phyloP scores from a whole-genome alignment of 1,140 invertebrate species.

The Chymomyza costata region DNA sequence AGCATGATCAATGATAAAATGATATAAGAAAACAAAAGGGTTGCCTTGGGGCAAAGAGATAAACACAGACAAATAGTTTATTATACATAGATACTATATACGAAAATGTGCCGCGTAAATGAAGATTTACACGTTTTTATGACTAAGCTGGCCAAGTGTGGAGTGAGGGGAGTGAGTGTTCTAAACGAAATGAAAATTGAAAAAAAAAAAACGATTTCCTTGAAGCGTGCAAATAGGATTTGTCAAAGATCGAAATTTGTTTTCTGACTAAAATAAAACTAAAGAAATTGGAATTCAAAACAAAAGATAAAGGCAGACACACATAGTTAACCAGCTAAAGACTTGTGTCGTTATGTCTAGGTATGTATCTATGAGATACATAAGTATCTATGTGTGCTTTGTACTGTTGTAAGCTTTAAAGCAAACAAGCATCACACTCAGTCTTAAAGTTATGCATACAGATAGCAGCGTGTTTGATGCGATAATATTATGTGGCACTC shows the following conservation, averaged over 20 bases:
- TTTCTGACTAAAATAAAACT: constrained; percentile 38
- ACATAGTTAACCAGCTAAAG: no score
- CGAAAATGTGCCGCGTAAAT: constrained; percentile 37
- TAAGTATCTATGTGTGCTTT: constrained; percentile 7
- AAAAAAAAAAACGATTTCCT: no score
- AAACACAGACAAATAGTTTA: constrained; percentile 8
- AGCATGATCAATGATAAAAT: constrained; percentile 60
- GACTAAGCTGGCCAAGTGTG: constrained; percentile 13
- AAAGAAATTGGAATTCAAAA: constrained; percentile 3
- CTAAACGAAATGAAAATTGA: constrained; percentile 44
- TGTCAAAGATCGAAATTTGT: constrained; percentile 53
- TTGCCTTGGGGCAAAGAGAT: no score
- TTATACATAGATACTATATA: no score
- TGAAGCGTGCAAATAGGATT: constrained; percentile 67
- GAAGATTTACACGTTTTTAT: constrained; percentile 44
- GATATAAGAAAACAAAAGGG: constrained; percentile 36
- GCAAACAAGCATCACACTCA: constrained; percentile 61
- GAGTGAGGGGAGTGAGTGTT: no score
- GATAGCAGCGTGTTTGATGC: not conserved
- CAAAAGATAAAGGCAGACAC: no score
- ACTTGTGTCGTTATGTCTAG: no score
- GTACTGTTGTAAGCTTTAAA: constrained; percentile 42
- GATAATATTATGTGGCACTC: no score
- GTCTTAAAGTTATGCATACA: constrained; percentile 23
- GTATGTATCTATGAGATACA: not conserved